Conservation (phyloP, 2,888 invertebrate genomes). For the Drosophila anomelani region DNA sequence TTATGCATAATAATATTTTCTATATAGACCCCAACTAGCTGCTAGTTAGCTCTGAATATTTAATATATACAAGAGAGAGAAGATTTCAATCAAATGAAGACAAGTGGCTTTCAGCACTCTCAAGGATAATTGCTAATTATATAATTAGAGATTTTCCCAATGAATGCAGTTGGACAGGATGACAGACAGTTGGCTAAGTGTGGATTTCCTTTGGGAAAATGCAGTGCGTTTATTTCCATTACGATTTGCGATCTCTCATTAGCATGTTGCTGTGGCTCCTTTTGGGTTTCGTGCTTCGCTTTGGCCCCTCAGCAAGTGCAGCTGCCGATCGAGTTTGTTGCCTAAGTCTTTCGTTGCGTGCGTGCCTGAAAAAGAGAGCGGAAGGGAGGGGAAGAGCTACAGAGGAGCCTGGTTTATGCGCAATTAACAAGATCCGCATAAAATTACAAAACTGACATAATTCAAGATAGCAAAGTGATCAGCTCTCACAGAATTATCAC, state of each 20-base stretch:
- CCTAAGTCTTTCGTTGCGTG: constrained; percentile 70
- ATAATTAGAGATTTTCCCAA: constrained; percentile 9
- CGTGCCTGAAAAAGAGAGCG: constrained; percentile 5
- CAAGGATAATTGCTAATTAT: constrained; percentile 5
- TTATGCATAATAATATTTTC: not conserved
- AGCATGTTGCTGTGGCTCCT: constrained; percentile 51
- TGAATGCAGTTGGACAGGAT: not conserved
- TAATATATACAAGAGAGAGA: not conserved
- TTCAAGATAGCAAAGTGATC: constrained; percentile 77
- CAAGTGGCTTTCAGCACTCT: constrained; percentile 15
- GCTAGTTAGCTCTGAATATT: not conserved
- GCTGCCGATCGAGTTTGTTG: constrained; percentile 63
- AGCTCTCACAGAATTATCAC: constrained; percentile 70
- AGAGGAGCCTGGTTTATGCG: constrained; percentile 55
- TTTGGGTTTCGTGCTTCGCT: not conserved
- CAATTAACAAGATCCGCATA: constrained; percentile 77
- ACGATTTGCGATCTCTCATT: constrained; percentile 39
- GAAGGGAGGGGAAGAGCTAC: not conserved
- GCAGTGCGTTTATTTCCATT: constrained; percentile 25
- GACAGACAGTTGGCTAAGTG: constrained; percentile 24
- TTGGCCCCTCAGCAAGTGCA: not conserved
- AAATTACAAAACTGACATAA: constrained; percentile 82
- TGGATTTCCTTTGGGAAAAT: constrained; percentile 31
- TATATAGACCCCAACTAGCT: not conserved
- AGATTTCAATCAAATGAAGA: constrained; percentile 9